Evolutionary conservation across 1,140 invertebrate species (phyloP).

Genomic region (Lordiphosa collinella): DNA sequence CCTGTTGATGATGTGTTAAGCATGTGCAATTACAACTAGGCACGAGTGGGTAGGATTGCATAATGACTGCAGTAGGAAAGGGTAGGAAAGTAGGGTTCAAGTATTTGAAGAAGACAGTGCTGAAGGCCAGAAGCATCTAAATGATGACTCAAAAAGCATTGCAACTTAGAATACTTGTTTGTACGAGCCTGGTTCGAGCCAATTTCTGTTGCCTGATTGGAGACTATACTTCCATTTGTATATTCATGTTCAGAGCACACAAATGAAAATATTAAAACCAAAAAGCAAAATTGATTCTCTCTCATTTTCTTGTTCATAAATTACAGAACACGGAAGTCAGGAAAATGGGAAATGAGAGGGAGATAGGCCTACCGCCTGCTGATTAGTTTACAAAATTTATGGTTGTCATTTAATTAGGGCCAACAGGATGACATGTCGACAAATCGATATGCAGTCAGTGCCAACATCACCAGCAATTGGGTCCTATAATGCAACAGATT

Average conservation of each 20-base stretch:
- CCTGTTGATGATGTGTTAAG: conserved; percentile 32
- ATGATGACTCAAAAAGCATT: too few relatives aligned
- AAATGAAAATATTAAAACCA: background rate
- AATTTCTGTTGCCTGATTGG: too few relatives aligned
- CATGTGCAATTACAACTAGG: conserved; percentile 8
- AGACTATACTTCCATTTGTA: too few relatives aligned
- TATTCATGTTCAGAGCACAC: too few relatives aligned
- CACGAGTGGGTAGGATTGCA: too few relatives aligned
- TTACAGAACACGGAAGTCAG: too few relatives aligned
- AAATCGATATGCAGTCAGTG: conserved; percentile 44
- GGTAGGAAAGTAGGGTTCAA: too few relatives aligned
- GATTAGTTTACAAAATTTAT: conserved; percentile 59
- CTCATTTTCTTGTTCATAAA: background rate
- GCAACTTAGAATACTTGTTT: too few relatives aligned
- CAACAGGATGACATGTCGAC: conserved; percentile 17
- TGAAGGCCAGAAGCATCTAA: too few relatives aligned
- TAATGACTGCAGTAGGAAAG: too few relatives aligned
- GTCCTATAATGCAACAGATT: conserved; percentile 67
- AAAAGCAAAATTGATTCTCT: background rate
- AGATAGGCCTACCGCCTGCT: conserved; percentile 15
- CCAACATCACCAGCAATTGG: conserved; percentile 36
- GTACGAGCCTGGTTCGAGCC: too few relatives aligned
- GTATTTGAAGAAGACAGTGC: too few relatives aligned
- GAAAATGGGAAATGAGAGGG: background rate
- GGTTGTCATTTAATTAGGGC: conserved; percentile 62